Evolutionary conservation across 2,888 invertebrate species (phyloP).

Genomic region (Agrilus biguttatus): DNA sequence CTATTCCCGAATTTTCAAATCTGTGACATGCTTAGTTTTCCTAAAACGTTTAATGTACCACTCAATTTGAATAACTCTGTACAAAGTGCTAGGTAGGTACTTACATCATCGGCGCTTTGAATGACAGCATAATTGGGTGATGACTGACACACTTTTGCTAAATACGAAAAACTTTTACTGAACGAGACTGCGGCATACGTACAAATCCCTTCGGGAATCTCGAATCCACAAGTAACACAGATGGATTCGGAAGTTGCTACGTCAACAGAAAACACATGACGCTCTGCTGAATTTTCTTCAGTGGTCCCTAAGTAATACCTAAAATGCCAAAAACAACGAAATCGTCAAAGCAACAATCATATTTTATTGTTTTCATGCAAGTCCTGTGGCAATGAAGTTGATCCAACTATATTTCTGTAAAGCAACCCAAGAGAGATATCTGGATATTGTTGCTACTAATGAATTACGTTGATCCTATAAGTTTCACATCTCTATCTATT

Average conservation of each 20-base stretch:
- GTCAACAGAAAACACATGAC: conserved; percentile 45
- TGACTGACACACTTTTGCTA: conserved; percentile 52
- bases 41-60: too few species aligned
- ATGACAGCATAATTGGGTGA: conserved; percentile 44
- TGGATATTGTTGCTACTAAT: background rate
- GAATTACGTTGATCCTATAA: too few species aligned
- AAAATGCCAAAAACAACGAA: conserved; percentile 9
- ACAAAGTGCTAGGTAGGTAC: too few species aligned
- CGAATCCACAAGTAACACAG: conserved; percentile 57
- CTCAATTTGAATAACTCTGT: too few species aligned
- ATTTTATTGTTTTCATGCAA: too few species aligned
- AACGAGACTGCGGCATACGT: conserved; percentile 42
- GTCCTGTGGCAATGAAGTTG: too few species aligned
- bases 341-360: background rate
- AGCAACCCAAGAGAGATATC: too few species aligned
- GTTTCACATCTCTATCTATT: too few species aligned
- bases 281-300: conserved; percentile 46
- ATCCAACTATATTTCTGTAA: too few species aligned
- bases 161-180: conserved; percentile 47
- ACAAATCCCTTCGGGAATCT: conserved; percentile 43
- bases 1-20: too few species aligned
- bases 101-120: conserved; percentile 21
- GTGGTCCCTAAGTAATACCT: conserved; percentile 64
- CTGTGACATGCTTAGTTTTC: too few species aligned
- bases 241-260: conserved; percentile 15